Conservation (phyloP, 2,797 vertebrate species). For the Liasis olivaceus region DNA sequence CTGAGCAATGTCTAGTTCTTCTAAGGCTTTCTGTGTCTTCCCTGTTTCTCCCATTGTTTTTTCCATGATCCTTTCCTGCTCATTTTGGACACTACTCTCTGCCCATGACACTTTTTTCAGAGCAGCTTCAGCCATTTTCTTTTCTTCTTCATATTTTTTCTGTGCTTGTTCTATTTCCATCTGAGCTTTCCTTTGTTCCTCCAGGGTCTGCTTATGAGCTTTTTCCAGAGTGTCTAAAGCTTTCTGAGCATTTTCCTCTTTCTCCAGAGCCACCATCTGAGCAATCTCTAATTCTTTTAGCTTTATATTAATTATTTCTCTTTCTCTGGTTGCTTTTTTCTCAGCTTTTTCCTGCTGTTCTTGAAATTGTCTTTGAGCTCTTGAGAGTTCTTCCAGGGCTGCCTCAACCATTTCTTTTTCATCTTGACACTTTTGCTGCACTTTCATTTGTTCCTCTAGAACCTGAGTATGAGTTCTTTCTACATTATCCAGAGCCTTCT, state of each 20-base stretch:
- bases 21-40: background rate
- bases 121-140: background rate
- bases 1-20: background rate
- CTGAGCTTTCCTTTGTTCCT: background rate
- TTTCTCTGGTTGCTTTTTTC: conserved; percentile 15
- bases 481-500: conserved; percentile 1
- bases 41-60: conserved; percentile 18
- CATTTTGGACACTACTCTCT: background rate
- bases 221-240: background rate
- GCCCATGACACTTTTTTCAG: background rate
- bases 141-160: conserved; percentile 6
- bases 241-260: background rate
- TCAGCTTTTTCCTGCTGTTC: background rate
- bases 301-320: background rate
- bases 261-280: background rate
- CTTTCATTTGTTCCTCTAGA: background rate
- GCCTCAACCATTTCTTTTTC: background rate
- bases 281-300: background rate
- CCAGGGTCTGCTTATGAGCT: background rate
- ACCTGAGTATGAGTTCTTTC: background rate
- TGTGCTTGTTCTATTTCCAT: background rate
- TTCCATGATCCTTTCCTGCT: background rate
- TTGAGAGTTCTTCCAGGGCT: conserved; percentile 14
- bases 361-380: background rate
- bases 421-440: background rate